Percentiles rank a stretch among this genome's conserved stretches.
These are phyloP conservation scores for Amblyjoppa fuscipennis DNA, from an alignment of 2,888 invertebrate genomes.

Conservation along the genomic window DNA sequence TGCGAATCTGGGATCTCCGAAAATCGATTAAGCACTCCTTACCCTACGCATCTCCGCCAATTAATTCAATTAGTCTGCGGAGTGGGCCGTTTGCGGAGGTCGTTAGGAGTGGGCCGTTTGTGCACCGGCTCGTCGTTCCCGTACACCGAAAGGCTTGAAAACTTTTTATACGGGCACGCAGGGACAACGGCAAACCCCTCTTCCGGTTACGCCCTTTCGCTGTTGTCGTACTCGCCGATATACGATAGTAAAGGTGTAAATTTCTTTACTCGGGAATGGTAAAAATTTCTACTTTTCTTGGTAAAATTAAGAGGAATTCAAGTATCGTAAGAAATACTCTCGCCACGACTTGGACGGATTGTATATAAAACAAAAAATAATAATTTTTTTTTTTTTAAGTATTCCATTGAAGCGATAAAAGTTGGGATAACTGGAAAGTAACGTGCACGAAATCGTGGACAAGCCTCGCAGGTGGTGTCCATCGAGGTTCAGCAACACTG, in stretches of 20 bases:
- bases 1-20: constrained; percentile 39
- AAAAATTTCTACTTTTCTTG: not conserved
- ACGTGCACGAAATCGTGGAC: constrained; percentile 41
- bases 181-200: constrained; percentile 13
- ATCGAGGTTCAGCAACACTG: constrained; percentile 21
- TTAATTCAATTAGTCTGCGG: constrained; percentile 56
- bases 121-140: not conserved
- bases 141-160: constrained; percentile 21
- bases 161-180: constrained; percentile 24
- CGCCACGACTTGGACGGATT: not conserved
- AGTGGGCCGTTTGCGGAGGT: constrained; percentile 31
- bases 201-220: constrained; percentile 21
- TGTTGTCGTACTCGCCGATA: constrained; percentile 25
- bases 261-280: constrained; percentile 10
- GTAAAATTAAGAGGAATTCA: constrained; percentile 3
- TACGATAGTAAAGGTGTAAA: constrained; percentile 11
- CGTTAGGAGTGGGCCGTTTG: constrained; percentile 28
- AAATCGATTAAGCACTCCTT: constrained; percentile 58
- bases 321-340: constrained; percentile 8
- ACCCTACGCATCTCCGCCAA: constrained; percentile 38
- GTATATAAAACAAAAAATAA: not conserved
- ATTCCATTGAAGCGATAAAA: constrained; percentile 42
- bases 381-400: not conserved
- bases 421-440: constrained; percentile 25
- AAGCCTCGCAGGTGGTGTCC: constrained; percentile 36